Evolutionary conservation across 2,113 vertebrate genomes (phyloP), one percentile per base, ranked within the genome.

Genomic region (Tretioscincus oriximinensis): DNA sequence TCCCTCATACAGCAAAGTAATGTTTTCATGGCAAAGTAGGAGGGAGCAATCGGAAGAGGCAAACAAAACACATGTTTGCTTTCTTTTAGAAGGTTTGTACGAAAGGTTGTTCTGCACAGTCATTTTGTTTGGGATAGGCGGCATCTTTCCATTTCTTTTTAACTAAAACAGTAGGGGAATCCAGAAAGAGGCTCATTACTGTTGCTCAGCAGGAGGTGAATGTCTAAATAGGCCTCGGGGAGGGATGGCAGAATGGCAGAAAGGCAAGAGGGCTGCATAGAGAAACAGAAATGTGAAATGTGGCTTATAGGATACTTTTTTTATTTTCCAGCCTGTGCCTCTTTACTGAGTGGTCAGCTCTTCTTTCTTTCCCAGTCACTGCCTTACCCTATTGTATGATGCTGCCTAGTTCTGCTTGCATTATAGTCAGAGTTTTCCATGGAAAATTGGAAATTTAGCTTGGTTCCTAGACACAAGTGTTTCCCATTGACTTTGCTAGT

Each of bases 171-270:
- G 84, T 81, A 47, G 87, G 54, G 89, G 82, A 78, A 31, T 76
- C 80, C 87, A 76, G 81, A 85, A 90, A 88, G 83, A 86, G 76
- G 21, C 74, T 92, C 86, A 91, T 92, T 89, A 88, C 78, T 41
- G 65, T 51, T 16, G 58, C 89, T 29, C 90, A 88, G 88, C 88
- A 64, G 88, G 89, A 79, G 73, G 71, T 29, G 71, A 82, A 71
- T 88, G 82, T 86, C 81, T 76, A 82, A 85, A 76, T 75, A 63
- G 78, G 79, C 76, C 82, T 85, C 66, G 77, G 81, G 78, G 90
- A 67, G 80, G 63, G 78, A 82, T 90, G 71, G 51, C 73, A 71
- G n/a, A 67, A 8, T 73, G 78, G 80, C 76, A 73, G 66, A 76
- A 78, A 49, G 67, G 70, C 65, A 83, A 54, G 77, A 78, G 74